phyloP scores from a whole-genome alignment of 1,140 invertebrate species.

The Carcinoscorpius rotundicauda region DNA sequence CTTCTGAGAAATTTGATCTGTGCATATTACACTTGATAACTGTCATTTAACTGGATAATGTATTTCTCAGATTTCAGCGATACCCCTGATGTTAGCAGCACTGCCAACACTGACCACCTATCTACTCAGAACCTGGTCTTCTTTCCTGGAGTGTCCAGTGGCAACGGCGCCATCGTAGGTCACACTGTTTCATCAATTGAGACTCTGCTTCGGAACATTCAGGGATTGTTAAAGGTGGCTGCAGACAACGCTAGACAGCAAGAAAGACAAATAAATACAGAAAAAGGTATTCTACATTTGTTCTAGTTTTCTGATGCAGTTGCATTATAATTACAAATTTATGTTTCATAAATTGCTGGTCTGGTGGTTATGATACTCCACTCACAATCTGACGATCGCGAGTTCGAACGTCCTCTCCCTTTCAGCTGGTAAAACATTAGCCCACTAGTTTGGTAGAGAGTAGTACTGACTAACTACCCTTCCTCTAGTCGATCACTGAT shows the following conservation, averaged over 20 bases:
- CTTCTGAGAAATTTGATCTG: no score
- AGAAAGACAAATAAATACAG: constrained; percentile 86
- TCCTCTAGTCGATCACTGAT: no score
- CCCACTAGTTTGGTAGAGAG: no score
- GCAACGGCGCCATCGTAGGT: constrained; percentile 22
- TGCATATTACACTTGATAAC: no score
- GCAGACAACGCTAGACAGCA: constrained; percentile 90
- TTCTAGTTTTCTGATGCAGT: no score
- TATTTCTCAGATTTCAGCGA: constrained; percentile 24
- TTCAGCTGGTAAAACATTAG: no score
- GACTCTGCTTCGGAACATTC: constrained; percentile 84
- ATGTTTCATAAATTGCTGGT: neutral
- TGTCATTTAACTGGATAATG: no score
- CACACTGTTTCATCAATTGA: constrained; percentile 64
- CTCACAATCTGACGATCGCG: no score
- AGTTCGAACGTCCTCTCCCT: no score
- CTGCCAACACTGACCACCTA: constrained; percentile 23
- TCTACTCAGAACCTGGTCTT: constrained; percentile 15
- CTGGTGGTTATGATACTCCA: no score
- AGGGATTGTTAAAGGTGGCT: constrained; percentile 85
- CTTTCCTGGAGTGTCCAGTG: neutral
- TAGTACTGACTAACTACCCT: no score
- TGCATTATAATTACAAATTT: no score
- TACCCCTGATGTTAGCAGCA: constrained; percentile 26
- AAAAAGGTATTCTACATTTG: constrained; percentile 62